Evolutionary conservation across 2,113 vertebrate species (phyloP).

Genomic region (Podocnemis expansa): DNA sequence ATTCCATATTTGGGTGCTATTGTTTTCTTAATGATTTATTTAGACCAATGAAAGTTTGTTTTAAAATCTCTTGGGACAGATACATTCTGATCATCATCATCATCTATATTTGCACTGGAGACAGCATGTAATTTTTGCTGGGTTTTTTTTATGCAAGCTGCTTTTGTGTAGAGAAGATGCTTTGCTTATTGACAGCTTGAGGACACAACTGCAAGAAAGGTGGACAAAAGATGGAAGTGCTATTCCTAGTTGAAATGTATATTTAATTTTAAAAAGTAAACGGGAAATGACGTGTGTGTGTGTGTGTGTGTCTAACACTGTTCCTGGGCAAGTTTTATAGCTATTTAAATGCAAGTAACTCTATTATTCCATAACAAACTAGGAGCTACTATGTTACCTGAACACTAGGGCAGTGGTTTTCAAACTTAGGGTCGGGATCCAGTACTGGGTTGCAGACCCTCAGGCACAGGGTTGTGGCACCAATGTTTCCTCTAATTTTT

Average conservation of each 20-base stretch:
- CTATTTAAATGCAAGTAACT: conserved; percentile 21
- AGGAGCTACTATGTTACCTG: conserved; percentile 23
- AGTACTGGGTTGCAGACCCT: no score
- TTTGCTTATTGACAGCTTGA: background rate
- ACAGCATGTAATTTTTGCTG: background rate
- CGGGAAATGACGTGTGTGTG: background rate
- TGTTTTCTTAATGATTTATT: background rate
- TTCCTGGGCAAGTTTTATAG: conserved; percentile 14
- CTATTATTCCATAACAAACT: conserved; percentile 29
- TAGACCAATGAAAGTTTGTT: background rate
- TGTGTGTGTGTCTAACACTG: background rate
- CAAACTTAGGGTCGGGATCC: no score
- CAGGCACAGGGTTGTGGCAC: no score
- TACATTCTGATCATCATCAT: background rate
- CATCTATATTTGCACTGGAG: background rate
- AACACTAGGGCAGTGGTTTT: no score
- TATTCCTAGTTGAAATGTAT: background rate
- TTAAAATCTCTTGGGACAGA: background rate
- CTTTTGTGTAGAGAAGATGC: background rate
- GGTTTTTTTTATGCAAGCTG: background rate
- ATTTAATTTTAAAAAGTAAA: background rate
- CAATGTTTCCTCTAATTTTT: no score
- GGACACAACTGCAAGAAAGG: background rate
- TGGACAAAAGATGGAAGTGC: background rate
- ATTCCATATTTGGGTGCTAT: background rate